A percentile compares a stretch with the other conserved stretches of the same genome.
Evolutionary conservation across 64 coral and sea anemone genomes (phyloP).

Genomic region (Orbicella faveolata): DNA sequence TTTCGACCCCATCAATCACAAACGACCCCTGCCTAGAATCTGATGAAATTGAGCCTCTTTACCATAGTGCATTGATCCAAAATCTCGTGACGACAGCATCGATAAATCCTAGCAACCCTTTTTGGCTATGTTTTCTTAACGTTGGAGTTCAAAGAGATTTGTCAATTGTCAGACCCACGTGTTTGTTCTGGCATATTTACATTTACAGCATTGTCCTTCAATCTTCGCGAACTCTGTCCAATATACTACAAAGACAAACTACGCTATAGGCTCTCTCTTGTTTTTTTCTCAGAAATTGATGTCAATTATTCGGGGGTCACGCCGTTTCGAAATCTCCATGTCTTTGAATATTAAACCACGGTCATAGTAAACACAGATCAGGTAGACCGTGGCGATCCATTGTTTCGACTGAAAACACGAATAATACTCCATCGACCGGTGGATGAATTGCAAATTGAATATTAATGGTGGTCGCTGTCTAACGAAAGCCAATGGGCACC

Average conservation of each 20-base stretch:
- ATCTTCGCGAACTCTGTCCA: not conserved
- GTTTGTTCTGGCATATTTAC: not conserved
- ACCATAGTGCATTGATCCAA: not conserved
- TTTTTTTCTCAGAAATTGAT: not conserved
- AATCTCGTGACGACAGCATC: not conserved
- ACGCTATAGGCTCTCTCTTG: not conserved
- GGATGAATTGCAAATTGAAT: not conserved
- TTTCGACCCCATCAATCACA: slow-evolving; percentile 24
- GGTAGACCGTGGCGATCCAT: not conserved
- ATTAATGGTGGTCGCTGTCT: not conserved
- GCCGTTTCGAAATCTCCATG: slow-evolving; percentile 1
- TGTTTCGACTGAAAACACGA: slow-evolving; percentile 32
- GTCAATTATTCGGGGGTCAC: not conserved
- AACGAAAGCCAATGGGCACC: not conserved
- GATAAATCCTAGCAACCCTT: not conserved
- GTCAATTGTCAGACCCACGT: not conserved
- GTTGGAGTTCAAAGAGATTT: not conserved
- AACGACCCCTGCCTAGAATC: slow-evolving; percentile 6
- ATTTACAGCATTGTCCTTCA: not conserved
- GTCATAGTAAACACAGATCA: slow-evolving; percentile 1
- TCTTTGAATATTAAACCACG: slow-evolving; percentile 12
- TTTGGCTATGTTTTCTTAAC: not conserved
- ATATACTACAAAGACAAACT: not conserved
- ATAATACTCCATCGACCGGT: not conserved
- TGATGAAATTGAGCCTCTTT: slow-evolving; percentile 11